Evolutionary conservation across 2,113 vertebrate species (phyloP), one percentile per base, ranked within the genome.

Genomic region (Pagrus major): DNA sequence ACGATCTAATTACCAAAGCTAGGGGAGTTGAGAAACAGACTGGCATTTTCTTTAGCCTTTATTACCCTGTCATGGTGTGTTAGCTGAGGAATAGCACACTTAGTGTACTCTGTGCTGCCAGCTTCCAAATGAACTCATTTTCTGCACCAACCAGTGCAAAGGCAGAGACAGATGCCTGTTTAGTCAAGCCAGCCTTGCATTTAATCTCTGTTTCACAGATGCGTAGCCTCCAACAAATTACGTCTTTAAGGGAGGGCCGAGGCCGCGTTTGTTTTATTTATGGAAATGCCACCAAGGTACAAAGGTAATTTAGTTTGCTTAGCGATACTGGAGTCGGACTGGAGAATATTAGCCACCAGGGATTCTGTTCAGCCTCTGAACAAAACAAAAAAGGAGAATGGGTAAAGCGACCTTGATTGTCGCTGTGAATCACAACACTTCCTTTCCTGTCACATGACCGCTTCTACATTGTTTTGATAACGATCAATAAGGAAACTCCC

Each of bases 1-100:
- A 52, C 33, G 0, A 59, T 89, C 83, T 91, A 90, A 91, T 91
- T 89, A 85, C 82, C 64, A 69, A 88, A 65, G 77, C 80, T 60
- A 71, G 79, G 81, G 81, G 88, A 83, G 86, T 47, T 76, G 55
- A 76, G 47, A 42, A 81, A 35, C 71, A 78, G 76, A 63, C 76
- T 35, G 58, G 42, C 14, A 1, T 81, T 80, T 71, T 64, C 70
- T 71, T 64, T 46, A 25, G 56, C 75, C 78, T 86, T 92, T 84
- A 87, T 83, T 87, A 85, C 56, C 58, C 66, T 78, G 85, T 87
- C 77, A 75, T 76, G 65, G 69, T 73, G 68, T 76, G 85, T 87
- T 69, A 80, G 71, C 61, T 4, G 27, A 84, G 51, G 59, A 86
- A 61, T 65, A 41, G 71, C 74, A 16, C 76, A 42, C 79, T 84